phyloP scores from a whole-genome alignment of 2,113 vertebrate species.

The Cyphomyrus plagiostoma region DNA sequence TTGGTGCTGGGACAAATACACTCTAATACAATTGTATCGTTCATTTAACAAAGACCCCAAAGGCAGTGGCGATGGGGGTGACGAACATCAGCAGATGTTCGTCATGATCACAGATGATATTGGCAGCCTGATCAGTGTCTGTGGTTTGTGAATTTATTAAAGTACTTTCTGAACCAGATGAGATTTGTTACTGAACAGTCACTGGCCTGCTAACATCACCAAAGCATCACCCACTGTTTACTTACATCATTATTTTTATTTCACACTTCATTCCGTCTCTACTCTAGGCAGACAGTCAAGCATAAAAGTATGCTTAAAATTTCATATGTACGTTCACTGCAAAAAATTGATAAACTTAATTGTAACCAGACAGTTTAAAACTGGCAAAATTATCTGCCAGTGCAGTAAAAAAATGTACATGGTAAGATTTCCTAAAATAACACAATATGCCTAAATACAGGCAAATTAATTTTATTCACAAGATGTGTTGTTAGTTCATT shows the following conservation, averaged over 20 bases:
- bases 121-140: neutral
- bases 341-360: too few species aligned
- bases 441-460: too few species aligned
- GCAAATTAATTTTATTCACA: too few species aligned
- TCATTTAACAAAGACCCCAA: neutral
- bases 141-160: neutral
- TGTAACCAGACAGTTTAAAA: too few species aligned
- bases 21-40: neutral
- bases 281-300: neutral
- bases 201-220: neutral
- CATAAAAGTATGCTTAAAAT: neutral
- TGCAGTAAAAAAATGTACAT: too few species aligned
- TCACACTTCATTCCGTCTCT: neutral
- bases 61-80: neutral
- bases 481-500: too few species aligned
- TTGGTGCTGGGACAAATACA: neutral
- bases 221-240: neutral
- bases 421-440: too few species aligned
- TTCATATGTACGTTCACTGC: too few species aligned
- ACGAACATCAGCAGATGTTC: neutral
- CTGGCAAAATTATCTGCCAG: too few species aligned
- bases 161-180: neutral
- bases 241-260: neutral
- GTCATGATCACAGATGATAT: neutral
- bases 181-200: neutral